A percentile compares a stretch with the other conserved stretches of the same genome.
Evolutionary conservation across 2,797 vertebrate genomes (phyloP).

Genomic region (Diceros bicornis): DNA sequence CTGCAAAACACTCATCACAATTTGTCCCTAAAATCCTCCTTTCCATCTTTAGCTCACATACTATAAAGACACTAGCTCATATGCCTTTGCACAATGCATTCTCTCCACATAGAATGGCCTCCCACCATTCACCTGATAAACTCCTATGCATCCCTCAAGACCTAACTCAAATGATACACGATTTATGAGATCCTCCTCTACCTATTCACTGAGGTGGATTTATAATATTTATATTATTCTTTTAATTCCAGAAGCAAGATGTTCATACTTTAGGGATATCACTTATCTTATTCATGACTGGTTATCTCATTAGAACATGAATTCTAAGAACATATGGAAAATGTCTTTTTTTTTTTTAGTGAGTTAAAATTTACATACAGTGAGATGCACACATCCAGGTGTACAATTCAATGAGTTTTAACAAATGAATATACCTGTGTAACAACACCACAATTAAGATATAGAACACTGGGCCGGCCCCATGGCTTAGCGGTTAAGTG

Average conservation of each 20-base stretch:
- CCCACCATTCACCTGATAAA: neutral
- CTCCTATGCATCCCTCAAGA: neutral
- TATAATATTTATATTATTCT: neutral
- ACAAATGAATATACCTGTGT: neutral
- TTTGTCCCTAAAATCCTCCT: neutral
- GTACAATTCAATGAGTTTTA: neutral
- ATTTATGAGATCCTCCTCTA: neutral
- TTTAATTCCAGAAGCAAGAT: constrained; percentile 8
- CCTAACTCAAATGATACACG: neutral
- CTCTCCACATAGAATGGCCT: neutral
- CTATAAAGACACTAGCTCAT: too few relatives aligned
- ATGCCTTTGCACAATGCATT: neutral
- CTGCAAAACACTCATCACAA: neutral
- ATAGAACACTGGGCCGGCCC: neutral
- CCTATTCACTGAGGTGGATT: neutral
- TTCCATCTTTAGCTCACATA: neutral
- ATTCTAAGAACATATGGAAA: neutral
- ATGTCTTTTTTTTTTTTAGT: neutral
- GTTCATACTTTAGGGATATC: neutral
- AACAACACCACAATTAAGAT: neutral
- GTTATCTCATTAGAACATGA: neutral
- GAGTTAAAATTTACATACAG: neutral
- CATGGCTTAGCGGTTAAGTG: too few relatives aligned
- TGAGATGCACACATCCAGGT: neutral
- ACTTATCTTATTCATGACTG: neutral